Conservation (phyloP, 1,140 invertebrate genomes). For the Limonius californicus region DNA sequence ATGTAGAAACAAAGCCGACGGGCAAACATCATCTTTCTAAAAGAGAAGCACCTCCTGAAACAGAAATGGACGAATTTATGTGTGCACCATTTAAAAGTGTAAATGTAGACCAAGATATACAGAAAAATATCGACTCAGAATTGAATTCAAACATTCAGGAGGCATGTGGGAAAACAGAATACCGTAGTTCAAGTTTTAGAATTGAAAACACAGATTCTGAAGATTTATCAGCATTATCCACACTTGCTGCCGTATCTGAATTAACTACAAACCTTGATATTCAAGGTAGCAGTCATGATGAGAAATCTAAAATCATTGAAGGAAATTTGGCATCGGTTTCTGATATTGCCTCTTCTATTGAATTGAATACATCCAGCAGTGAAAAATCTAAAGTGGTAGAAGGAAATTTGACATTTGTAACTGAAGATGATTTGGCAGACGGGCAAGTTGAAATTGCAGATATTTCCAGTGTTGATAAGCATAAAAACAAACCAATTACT, state of each 20-base stretch:
- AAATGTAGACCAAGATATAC: no score
- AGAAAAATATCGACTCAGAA: no score
- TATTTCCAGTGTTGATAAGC: constrained; percentile 15
- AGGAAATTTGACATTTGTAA: constrained; percentile 41
- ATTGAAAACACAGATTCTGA: constrained; percentile 15
- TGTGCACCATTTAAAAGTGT: no score
- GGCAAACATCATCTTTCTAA: no score
- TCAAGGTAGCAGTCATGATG: background rate
- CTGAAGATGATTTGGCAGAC: constrained; percentile 42
- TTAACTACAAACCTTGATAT: constrained; percentile 9
- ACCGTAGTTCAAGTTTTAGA: no score
- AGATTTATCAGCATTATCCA: constrained; percentile 32
- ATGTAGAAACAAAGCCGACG: no score
- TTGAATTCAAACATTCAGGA: no score
- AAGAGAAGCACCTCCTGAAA: no score
- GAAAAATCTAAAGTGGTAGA: constrained; percentile 36
- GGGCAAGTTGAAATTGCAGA: constrained; percentile 44
- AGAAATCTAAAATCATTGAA: constrained; percentile 10
- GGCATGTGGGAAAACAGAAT: background rate
- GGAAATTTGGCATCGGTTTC: background rate
- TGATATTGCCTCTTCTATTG: constrained; percentile 18
- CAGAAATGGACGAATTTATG: no score
- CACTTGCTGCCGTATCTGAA: constrained; percentile 27
- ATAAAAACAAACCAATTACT: constrained; percentile 32
- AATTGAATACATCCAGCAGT: no score